Evolutionary conservation across 2,113 vertebrate genomes (phyloP).

Genomic region (Circaetus cinerascens): DNA sequence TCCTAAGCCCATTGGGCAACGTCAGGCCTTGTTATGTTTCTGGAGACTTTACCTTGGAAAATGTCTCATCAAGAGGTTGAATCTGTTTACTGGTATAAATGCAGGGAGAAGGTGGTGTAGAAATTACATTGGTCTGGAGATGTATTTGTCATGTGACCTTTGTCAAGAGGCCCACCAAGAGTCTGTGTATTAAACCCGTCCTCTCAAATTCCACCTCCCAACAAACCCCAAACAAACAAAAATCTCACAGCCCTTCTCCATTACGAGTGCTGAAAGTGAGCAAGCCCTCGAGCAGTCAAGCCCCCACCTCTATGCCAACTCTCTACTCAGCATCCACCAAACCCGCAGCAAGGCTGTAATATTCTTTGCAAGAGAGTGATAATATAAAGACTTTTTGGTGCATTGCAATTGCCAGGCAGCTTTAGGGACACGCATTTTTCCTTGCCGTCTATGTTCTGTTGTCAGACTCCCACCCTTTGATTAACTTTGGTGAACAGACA

Average conservation of each 20-base stretch:
- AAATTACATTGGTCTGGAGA: neutral
- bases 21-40: neutral
- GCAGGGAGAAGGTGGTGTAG: neutral
- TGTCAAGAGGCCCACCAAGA: neutral
- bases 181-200: rapidly evolving
- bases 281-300: neutral
- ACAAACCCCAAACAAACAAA: neutral
- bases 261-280: rapidly evolving
- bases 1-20: neutral
- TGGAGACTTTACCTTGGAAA: neutral
- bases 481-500: neutral
- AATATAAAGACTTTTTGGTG: neutral
- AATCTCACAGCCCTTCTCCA: neutral
- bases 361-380: neutral
- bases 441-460: neutral
- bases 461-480: neutral
- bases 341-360: neutral
- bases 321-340: neutral
- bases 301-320: neutral
- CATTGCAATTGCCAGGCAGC: neutral
- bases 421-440: rapidly evolving
- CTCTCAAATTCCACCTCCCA: neutral
- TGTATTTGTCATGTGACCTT: neutral
- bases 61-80: neutral
- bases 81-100: neutral